These are phyloP conservation scores for Amblyraja radiata DNA, from an alignment of 2,797 vertebrate genomes.

Conservation along the genomic window DNA sequence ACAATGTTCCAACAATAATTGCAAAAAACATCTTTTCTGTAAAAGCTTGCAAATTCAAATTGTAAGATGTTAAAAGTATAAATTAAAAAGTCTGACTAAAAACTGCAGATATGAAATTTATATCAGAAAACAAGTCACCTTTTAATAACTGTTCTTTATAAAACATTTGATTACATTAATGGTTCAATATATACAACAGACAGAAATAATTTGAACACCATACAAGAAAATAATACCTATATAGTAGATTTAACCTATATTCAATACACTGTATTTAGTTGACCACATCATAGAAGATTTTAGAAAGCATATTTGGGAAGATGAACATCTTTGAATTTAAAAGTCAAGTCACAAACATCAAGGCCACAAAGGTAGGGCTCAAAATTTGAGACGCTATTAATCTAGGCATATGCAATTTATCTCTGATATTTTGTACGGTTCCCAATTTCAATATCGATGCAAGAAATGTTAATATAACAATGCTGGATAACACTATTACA, in stretches of 20 bases:
- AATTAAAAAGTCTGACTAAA: conserved; percentile 3
- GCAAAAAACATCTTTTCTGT: conserved; percentile 1
- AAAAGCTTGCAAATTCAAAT: conserved; percentile 21
- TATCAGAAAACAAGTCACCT: conserved; percentile 24
- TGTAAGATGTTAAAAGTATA: conserved; percentile 20
- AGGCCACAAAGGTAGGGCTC: neutral
- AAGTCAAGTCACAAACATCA: neutral
- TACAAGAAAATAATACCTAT: conserved; percentile 11
- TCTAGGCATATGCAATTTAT: neutral
- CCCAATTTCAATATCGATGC: neutral
- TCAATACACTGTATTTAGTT: neutral
- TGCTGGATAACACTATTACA: neutral
- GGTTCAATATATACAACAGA: conserved; percentile 15
- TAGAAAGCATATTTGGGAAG: neutral
- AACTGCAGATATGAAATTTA: conserved; percentile 18
- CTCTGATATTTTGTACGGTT: neutral
- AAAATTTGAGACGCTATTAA: neutral
- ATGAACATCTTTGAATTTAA: neutral
- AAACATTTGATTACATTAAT: conserved; percentile 32
- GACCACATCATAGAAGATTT: conserved; percentile 27
- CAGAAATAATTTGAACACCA: conserved; percentile 32
- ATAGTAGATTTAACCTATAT: neutral
- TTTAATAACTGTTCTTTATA: conserved; percentile 15
- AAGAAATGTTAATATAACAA: neutral
- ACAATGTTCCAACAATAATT: conserved; percentile 20